Evolutionary conservation across 2,888 invertebrate genomes (phyloP).

Genomic region (Stegophylla sp.): DNA sequence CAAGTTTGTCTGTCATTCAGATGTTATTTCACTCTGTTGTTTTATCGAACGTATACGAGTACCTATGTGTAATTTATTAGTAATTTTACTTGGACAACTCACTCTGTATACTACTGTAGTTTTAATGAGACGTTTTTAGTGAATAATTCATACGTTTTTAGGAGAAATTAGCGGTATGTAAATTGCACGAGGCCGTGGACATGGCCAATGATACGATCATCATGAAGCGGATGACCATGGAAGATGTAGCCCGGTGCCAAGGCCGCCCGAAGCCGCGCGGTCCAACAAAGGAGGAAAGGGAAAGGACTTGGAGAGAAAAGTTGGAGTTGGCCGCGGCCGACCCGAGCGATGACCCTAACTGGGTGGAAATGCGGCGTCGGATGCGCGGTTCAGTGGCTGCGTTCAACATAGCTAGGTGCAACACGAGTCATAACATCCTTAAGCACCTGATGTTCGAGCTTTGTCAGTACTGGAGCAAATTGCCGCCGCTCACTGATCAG

Average conservation of each 20-base stretch:
- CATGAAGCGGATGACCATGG: neutral
- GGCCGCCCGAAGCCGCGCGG: neutral
- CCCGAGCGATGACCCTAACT: conserved; percentile 31
- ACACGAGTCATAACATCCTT: neutral
- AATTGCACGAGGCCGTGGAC: neutral
- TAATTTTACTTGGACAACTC: too few species aligned
- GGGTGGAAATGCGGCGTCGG: conserved; percentile 35
- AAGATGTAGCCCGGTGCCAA: neutral
- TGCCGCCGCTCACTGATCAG: neutral
- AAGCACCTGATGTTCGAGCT: conserved; percentile 36
- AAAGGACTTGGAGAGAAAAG: neutral
- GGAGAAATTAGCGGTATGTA: too few species aligned
- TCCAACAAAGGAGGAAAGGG: neutral
- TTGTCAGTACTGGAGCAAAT: conserved; percentile 27
- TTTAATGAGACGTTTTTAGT: too few species aligned
- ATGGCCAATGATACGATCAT: conserved; percentile 9
- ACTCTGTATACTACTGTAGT: too few species aligned
- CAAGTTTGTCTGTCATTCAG: too few species aligned
- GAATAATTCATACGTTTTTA: too few species aligned
- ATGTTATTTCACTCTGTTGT: too few species aligned
- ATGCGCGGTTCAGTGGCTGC: conserved; percentile 33
- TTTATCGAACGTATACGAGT: too few species aligned
- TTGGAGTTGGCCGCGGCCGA: conserved; percentile 22
- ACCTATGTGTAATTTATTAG: too few species aligned
- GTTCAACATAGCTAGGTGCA: neutral